These are phyloP conservation scores for Lasiurus borealis DNA, from an alignment of 2,113 vertebrate genomes.

Conservation along the genomic window DNA sequence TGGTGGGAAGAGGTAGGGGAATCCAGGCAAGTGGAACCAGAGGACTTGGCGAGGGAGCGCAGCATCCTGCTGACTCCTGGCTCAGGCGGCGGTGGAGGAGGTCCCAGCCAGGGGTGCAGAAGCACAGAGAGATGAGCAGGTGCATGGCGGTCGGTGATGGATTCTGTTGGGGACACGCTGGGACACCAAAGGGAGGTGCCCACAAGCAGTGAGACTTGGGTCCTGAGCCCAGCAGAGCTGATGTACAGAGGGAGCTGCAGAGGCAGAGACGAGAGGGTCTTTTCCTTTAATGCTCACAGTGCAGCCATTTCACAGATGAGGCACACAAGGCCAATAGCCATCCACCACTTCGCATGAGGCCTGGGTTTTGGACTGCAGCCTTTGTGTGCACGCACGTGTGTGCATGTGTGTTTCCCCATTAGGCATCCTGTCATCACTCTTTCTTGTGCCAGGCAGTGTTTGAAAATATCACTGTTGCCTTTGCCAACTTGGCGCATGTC, in stretches of 20 bases:
- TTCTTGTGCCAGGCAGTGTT: constrained; percentile 49
- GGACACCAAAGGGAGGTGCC: neutral
- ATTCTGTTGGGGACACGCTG: neutral
- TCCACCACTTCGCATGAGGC: fast-evolving
- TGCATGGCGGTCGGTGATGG: neutral
- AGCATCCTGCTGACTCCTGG: neutral
- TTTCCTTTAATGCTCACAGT: neutral
- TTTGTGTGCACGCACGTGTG: neutral
- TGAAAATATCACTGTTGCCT: constrained; percentile 54
- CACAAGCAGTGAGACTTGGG: neutral
- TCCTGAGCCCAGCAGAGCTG: neutral
- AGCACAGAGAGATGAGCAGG: constrained; percentile 6
- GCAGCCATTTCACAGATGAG: neutral
- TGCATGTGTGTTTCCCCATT: neutral
- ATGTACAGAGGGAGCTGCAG: neutral
- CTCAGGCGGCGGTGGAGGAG: neutral
- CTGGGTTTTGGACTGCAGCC: neutral
- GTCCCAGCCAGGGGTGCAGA: neutral
- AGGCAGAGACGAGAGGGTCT: neutral
- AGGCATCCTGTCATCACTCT: neutral
- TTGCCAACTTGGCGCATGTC: constrained; percentile 48
- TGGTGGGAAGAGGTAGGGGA: too few relatives aligned
- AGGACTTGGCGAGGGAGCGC: neutral
- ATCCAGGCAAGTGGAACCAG: neutral
- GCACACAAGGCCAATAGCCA: neutral